Percentiles rank a stretch among this genome's conserved stretches.
Evolutionary conservation across 2,113 vertebrate species (phyloP).

Genomic region (Bubalus kerabau): DNA sequence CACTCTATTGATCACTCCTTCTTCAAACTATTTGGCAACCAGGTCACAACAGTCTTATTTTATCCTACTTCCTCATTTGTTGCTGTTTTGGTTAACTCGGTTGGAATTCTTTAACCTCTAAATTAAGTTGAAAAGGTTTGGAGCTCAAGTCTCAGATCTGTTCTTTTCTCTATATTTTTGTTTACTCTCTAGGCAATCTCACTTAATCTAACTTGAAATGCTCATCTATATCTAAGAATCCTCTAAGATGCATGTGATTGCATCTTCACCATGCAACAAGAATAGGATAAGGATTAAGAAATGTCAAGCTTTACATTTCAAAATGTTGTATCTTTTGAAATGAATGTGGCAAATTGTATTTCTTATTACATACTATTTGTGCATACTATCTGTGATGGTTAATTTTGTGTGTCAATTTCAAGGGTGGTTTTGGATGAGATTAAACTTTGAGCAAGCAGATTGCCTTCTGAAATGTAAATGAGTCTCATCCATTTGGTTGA

Average conservation of each 20-base stretch:
- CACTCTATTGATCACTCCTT: neutral
- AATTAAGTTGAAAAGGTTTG: neutral
- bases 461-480: neutral
- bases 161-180: neutral
- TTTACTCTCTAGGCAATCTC: neutral
- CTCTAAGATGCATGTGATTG: neutral
- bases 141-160: neutral
- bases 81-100: neutral
- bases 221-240: neutral
- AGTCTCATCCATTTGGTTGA: neutral
- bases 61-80: neutral
- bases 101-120: neutral
- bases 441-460: slow-evolving; percentile 2
- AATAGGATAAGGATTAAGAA: neutral
- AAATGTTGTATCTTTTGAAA: neutral
- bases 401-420: neutral
- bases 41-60: neutral
- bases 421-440: neutral
- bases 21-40: neutral
- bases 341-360: neutral
- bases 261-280: neutral
- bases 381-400: neutral
- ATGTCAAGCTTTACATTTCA: neutral
- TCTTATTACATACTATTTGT: neutral
- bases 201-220: slow-evolving; percentile 7